Percentiles rank a stretch among this genome's conserved stretches.
phyloP scores from a whole-genome alignment of 37 sponge, comb jelly and placozoan species.

The Halisarca cf. caerulea region DNA sequence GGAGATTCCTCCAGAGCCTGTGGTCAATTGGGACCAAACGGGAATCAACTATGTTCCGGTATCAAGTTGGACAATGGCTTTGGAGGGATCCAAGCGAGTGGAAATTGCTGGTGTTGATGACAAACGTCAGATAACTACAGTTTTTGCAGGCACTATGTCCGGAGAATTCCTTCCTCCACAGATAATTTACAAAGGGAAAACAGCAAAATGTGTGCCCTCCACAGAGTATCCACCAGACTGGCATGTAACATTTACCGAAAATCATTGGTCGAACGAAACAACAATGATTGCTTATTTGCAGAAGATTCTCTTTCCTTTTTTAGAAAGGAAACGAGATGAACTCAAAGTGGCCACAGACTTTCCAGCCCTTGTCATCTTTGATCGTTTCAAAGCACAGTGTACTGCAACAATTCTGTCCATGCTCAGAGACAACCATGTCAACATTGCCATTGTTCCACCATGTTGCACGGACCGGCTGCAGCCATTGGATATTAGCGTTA shows the following conservation, averaged over 20 bases:
- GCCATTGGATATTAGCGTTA: conserved; percentile 11
- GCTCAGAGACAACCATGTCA: neutral
- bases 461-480: conserved; percentile 19
- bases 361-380: conserved; percentile 22
- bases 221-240: conserved; percentile 11
- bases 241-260: conserved; percentile 18
- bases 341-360: neutral
- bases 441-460: neutral
- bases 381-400: neutral
- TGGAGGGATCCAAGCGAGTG: conserved; percentile 7
- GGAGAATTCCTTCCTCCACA: conserved; percentile 22
- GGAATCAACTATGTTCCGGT: conserved; percentile 14
- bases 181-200: conserved; percentile 17
- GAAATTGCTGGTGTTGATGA: conserved; percentile 23
- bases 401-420: neutral
- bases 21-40: conserved; percentile 27
- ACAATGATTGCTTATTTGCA: neutral
- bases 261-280: conserved; percentile 17
- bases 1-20: neutral
- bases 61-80: conserved; percentile 12
- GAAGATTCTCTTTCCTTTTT: neutral
- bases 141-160: conserved; percentile 5
- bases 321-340: neutral
- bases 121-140: neutral
- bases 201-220: conserved; percentile 12